A percentile compares a stretch with the other conserved stretches of the same genome.
Evolutionary conservation across 1,140 invertebrate species (phyloP).

Genomic region (Odontomachus brunneus): DNA sequence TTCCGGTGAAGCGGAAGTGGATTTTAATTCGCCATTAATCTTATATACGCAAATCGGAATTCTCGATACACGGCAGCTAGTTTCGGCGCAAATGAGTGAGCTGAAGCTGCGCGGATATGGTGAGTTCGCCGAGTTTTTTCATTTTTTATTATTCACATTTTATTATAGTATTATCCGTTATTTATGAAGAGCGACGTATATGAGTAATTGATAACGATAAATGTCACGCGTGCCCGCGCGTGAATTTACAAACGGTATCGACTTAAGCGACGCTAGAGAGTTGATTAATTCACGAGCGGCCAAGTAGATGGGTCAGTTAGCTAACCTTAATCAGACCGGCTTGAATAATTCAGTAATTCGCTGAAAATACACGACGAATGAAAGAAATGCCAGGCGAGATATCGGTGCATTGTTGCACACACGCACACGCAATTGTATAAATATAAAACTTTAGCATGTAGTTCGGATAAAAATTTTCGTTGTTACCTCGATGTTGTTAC

Average conservation of each 20-base stretch:
- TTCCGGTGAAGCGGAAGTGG: neutral
- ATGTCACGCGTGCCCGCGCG: neutral
- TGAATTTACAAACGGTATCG: neutral
- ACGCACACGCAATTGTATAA: neutral
- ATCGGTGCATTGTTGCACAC: neutral
- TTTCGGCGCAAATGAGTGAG: too few species aligned
- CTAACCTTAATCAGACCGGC: neutral
- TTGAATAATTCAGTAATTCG: neutral
- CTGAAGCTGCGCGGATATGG: too few species aligned
- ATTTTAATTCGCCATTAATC: neutral
- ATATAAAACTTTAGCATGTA: too few species aligned
- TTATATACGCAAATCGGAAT: neutral
- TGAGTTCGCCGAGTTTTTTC: too few species aligned
- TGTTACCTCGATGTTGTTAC: neutral
- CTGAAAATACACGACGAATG: neutral
- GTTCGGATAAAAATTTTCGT: too few species aligned
- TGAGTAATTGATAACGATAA: neutral
- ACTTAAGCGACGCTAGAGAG: neutral
- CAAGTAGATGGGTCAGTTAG: neutral
- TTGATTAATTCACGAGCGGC: slow-evolving; percentile 7
- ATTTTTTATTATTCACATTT: too few species aligned
- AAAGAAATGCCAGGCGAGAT: neutral
- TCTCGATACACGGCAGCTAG: neutral
- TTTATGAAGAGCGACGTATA: neutral
- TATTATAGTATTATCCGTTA: neutral